Base-by-base conservation (phyloP, 2,888 invertebrate genomes). In the Sinotaia quadrata region DNA sequence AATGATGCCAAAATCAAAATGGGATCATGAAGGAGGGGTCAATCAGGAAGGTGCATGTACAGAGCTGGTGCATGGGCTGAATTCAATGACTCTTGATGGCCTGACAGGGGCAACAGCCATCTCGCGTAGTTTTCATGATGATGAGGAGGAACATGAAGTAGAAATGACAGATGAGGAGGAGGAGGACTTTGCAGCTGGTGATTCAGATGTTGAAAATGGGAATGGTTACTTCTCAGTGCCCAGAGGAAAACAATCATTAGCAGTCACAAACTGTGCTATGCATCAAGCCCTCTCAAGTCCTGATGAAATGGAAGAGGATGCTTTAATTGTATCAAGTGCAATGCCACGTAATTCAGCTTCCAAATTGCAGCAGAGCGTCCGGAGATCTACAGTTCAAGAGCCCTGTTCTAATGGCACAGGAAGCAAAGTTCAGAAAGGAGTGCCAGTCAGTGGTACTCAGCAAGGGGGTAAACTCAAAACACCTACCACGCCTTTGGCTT, bases 401-500 rank as follows among this genome's bases (percentile, higher is more conserved):
- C 52, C 60, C 0, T 47, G 66, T 1, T 66, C 66, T n/a, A 49
- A 59, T 33, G 31, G 70, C 60, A 66, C 65, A 54, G 60, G 66
- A 47, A 59, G 56, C 37, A 49, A 52, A 5, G 61, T 62, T 44
- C 70, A 67, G 60, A 70, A 57, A 21, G 47, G 57, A 18, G 47
- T n/a, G n/a, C 58, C 66, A 2, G 56, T 54, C 33, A 21, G 33
- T 5, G 21, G 41, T 21, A 31, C 10, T 27, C 21, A n/a, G 2
- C 18, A 18, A 15, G 51, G 62, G 12, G 71, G 73, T 3, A 74
- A 72, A 65, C 67, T 67, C 41, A 74, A 72, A 67, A 74, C 74
- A 15, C 83, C 83, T 31, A 81, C 78, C 59, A 81, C 84, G 37
- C 83, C 83, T 10, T 18, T 65, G 47, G 79, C 78, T 15, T 79